Conservation (phyloP, 2,113 vertebrate genomes). For the Callocephalon fimbriatum region DNA sequence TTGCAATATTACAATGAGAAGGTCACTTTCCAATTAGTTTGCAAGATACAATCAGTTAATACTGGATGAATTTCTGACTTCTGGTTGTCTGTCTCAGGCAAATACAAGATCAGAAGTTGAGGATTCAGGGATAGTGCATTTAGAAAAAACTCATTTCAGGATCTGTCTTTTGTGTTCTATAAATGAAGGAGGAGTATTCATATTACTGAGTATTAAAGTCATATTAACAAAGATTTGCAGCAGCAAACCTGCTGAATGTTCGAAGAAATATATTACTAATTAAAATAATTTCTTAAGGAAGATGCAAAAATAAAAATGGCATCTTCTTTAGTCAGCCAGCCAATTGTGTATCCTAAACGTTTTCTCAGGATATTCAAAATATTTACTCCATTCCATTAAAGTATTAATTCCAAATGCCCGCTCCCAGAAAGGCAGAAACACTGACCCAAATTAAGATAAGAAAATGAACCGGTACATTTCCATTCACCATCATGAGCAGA, state of each 20-base stretch:
- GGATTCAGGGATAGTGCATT: not conserved
- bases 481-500: conserved; percentile 85
- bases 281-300: not conserved
- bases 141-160: not conserved
- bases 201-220: not conserved
- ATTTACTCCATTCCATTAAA: not conserved
- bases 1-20: not conserved
- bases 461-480: conserved; percentile 92
- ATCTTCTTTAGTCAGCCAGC: not conserved
- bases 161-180: not conserved
- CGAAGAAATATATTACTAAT: not conserved
- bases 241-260: not conserved
- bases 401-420: not conserved
- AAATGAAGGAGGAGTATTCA: not conserved
- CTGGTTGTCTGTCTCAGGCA: not conserved
- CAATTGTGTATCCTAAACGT: not conserved
- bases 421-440: conserved; percentile 43
- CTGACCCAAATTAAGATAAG: conserved; percentile 90
- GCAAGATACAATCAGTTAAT: not conserved
- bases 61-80: not conserved
- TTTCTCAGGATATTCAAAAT: not conserved
- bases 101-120: not conserved
- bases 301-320: not conserved
- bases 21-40: not conserved
- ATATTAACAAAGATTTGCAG: not conserved